phyloP scores from a whole-genome alignment of 2,113 vertebrate genomes.

The Hemiprocne comata region DNA sequence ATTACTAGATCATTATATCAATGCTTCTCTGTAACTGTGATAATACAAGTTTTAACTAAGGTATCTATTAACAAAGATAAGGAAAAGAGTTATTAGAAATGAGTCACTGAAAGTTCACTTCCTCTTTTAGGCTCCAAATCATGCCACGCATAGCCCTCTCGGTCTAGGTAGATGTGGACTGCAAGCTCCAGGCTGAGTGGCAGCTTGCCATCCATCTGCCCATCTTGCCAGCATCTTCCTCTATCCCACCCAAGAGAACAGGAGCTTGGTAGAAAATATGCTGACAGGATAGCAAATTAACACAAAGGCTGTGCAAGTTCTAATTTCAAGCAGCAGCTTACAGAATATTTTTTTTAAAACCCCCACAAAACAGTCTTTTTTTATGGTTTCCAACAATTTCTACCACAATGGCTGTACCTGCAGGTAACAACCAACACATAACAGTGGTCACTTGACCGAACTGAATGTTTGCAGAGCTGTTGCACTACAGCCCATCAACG shows the following conservation, averaged over 20 bases:
- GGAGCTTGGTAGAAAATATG: conserved; percentile 19
- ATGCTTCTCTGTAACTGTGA: not conserved
- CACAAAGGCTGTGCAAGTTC: not conserved
- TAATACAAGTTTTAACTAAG: not conserved
- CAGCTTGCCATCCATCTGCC: conserved; percentile 72
- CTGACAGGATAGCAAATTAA: conserved; percentile 9
- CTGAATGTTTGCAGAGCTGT: not conserved
- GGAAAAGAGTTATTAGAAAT: not conserved
- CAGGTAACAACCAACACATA: not conserved
- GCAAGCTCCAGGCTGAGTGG: conserved; percentile 51
- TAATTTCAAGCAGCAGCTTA: not conserved
- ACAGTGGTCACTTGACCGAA: not conserved
- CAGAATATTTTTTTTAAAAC: not conserved
- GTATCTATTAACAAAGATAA: conserved; percentile 10
- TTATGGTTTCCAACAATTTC: not conserved
- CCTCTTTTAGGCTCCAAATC: conserved; percentile 16
- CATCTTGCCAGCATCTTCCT: conserved; percentile 47
- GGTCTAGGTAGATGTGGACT: conserved; percentile 3
- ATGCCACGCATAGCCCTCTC: not conserved
- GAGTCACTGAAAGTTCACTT: conserved; percentile 49
- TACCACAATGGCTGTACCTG: not conserved
- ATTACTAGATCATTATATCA: conserved; percentile 5
- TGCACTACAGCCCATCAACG: too few relatives aligned
- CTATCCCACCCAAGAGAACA: conserved; percentile 40
- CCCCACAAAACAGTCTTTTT: not conserved